Conservation (phyloP, 1,140 invertebrate species). For the Euglossa dilemma region DNA sequence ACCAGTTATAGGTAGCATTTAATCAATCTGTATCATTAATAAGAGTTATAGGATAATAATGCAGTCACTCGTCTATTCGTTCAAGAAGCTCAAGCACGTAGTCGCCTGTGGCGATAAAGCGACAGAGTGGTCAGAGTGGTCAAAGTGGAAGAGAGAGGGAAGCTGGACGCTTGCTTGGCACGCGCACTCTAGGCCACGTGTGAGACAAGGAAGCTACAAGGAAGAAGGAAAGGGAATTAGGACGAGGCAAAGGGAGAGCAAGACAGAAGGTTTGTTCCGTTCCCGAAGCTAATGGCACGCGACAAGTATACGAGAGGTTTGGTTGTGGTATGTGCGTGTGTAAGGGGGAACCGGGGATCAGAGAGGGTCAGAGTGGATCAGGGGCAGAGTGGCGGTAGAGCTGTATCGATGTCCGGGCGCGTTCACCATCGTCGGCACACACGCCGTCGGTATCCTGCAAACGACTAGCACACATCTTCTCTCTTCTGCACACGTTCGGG, state of each 20-base stretch:
- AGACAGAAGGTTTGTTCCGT: slow-evolving; percentile 40
- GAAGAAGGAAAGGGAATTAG: background rate
- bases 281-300: slow-evolving; percentile 51
- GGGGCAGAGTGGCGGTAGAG: slow-evolving; percentile 64
- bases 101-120: background rate
- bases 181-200: background rate
- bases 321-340: slow-evolving; percentile 37
- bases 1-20: no score
- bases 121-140: background rate
- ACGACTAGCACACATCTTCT: slow-evolving; percentile 56
- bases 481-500: slow-evolving; percentile 22
- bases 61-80: background rate
- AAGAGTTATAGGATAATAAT: slow-evolving; percentile 12
- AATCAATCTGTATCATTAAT: background rate
- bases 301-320: slow-evolving; percentile 15
- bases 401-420: slow-evolving; percentile 72
- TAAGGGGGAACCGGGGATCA: slow-evolving; percentile 52
- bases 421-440: slow-evolving; percentile 64
- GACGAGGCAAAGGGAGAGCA: slow-evolving; percentile 10
- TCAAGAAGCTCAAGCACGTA: background rate
- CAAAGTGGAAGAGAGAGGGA: background rate
- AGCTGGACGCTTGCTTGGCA: background rate
- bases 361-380: slow-evolving; percentile 62
- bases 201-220: background rate
- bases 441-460: slow-evolving; percentile 66